Percentiles rank a stretch among this genome's conserved stretches.
These are phyloP conservation scores for Phymastichus coffea DNA, from an alignment of 1,140 invertebrate genomes.

Conservation along the genomic window DNA sequence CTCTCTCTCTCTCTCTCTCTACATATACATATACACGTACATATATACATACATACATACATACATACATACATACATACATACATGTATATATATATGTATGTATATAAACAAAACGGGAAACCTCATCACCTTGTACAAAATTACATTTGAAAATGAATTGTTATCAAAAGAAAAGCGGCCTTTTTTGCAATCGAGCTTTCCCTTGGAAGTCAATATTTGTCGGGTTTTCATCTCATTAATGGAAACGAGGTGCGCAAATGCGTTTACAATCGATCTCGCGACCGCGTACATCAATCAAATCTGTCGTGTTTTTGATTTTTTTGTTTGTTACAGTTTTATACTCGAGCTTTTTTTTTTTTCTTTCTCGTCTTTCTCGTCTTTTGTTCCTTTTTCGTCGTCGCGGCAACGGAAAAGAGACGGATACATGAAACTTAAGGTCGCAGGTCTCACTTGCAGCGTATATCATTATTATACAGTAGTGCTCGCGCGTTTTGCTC, in stretches of 20 bases:
- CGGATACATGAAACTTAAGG: no score
- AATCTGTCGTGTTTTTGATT: no score
- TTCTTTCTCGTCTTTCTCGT: no score
- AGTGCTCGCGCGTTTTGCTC: no score
- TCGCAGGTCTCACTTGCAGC: no score
- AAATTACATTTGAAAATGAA: conserved; percentile 23
- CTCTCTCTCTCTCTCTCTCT: not conserved
- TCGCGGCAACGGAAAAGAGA: no score
- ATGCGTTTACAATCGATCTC: not conserved
- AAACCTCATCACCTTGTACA: no score
- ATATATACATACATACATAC: not conserved
- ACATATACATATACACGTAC: not conserved
- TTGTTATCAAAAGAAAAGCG: conserved; percentile 18
- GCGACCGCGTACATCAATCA: no score
- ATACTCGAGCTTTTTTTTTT: not conserved
- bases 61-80: not conserved
- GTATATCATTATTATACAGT: no score
- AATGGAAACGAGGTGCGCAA: not conserved
- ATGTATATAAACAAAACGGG: no score
- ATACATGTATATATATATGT: not conserved
- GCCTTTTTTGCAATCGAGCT: conserved; percentile 1
- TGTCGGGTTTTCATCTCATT: not conserved
- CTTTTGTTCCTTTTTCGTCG: no score
- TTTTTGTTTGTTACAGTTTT: not conserved
- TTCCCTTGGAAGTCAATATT: conserved; percentile 12